Base-by-base conservation (phyloP, 2,888 invertebrate genomes). In the Ichneumon xanthorius region DNA sequence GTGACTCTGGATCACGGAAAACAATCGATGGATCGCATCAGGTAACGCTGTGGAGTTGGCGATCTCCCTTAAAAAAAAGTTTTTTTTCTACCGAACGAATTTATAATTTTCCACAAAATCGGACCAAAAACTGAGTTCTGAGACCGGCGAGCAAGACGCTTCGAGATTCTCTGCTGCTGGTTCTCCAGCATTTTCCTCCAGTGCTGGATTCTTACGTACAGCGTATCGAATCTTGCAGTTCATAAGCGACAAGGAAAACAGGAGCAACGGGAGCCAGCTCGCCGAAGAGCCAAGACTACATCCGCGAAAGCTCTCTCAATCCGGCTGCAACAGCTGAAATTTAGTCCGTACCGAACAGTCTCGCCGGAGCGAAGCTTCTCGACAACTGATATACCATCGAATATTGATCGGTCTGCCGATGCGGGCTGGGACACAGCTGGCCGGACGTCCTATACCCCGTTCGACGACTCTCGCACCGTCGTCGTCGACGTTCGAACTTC, bases 281-380 rank as follows among this genome's bases (percentile, higher is more conserved):
- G 73, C 53, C 85, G 84, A 70, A 78, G 82, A 71, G 53, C 78
- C 86, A 87, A 87, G 81, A 65, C 78, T 84, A 86, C 85, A 89
- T 89, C 90, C 89, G 88, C 82, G 5, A 16, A 40, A 30, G 61
- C 61, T 48, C 19, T 55, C 45, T 45, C 16, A 11, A 45, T 45
- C 30, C 50, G 11, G 19, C 63, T 65, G 87, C 86, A 84, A 80
- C 84, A 68, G 89, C 85, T 86, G 83, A 89, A 89, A 86, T 89
- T 88, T 89, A 72, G 89, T 87, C 88, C 82, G 11, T 48, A n/a
- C 45, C 30, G 68, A 61, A 84, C 81, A 86, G 81, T 75, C 76
- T 73, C 55, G 55, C 80, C 19, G 63, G 84, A 79, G 82, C 82
- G 76, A 80, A 53, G 50, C 71, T 72, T 55, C 65, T 73, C 80